Evolutionary conservation across 2,888 invertebrate species (phyloP).

Genomic region (Cyaniris semiargus): DNA sequence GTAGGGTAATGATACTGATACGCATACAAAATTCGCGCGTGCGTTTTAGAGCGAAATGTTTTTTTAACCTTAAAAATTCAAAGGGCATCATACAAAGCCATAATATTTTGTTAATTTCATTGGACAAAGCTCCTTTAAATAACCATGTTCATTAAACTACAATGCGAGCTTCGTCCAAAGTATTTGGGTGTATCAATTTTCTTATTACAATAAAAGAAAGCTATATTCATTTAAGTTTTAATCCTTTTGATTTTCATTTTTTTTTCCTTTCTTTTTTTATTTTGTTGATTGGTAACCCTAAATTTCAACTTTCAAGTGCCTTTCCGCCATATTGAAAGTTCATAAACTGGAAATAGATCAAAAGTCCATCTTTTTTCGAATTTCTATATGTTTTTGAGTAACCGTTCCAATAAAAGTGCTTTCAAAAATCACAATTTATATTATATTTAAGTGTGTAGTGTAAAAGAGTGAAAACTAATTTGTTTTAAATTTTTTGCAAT

Average conservation of each 20-base stretch:
- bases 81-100: not conserved
- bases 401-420: constrained; percentile 54
- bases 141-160: no score
- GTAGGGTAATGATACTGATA: constrained; percentile 64
- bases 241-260: not conserved
- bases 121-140: not conserved
- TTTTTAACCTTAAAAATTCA: not conserved
- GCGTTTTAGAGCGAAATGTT: constrained; percentile 47
- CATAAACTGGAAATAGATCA: constrained; percentile 73
- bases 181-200: not conserved
- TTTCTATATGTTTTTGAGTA: constrained; percentile 59
- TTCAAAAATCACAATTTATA: constrained; percentile 45
- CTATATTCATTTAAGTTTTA: no score
- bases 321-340: constrained; percentile 77
- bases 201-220: not conserved
- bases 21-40: constrained; percentile 72
- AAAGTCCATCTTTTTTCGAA: constrained; percentile 71
- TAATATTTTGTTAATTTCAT: not conserved
- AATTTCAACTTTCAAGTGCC: constrained; percentile 54
- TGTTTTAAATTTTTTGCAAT: constrained; percentile 68
- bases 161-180: not conserved
- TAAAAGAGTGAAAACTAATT: constrained; percentile 48
- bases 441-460: constrained; percentile 33
- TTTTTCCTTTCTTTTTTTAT: not conserved
- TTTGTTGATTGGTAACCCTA: constrained; percentile 53